A percentile compares a stretch with the other conserved stretches of the same genome.
Conservation (phyloP, 2,888 invertebrate species). For the Panopea generosa region DNA sequence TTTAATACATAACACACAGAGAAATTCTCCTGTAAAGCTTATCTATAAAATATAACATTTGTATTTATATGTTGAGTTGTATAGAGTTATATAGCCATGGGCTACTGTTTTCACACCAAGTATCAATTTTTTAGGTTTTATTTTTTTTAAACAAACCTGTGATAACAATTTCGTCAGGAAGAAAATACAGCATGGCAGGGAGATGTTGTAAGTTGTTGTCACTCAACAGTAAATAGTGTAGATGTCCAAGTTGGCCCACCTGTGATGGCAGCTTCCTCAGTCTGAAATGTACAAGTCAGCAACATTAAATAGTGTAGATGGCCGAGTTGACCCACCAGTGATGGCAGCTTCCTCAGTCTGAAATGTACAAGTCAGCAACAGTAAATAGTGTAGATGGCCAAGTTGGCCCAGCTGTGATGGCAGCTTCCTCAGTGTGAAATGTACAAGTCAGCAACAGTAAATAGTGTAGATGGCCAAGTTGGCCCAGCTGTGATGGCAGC, state of each 20-base stretch:
- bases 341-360: slow-evolving; percentile 64
- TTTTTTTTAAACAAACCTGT: no score
- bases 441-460: slow-evolving; percentile 28
- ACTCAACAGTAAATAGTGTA: slow-evolving; percentile 58
- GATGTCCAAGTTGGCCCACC: slow-evolving; percentile 58
- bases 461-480: slow-evolving; percentile 51
- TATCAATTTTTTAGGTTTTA: no score
- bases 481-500: slow-evolving; percentile 67
- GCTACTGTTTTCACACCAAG: no score
- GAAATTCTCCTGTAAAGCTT: no score
- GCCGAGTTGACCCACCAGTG: slow-evolving; percentile 62
- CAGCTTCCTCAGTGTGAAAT: slow-evolving; percentile 57
- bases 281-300: slow-evolving; percentile 40
- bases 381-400: slow-evolving; percentile 51
- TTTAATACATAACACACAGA: no score
- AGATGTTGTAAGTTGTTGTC: slow-evolving; percentile 63
- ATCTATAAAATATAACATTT: no score
- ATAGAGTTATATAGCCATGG: no score
- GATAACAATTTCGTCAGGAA: slow-evolving; percentile 36
- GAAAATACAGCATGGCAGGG: slow-evolving; percentile 60
- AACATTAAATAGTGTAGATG: slow-evolving; percentile 53
- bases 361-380: slow-evolving; percentile 14
- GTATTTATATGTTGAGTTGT: no score
- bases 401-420: slow-evolving; percentile 67
- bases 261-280: slow-evolving; percentile 63